Evolutionary conservation across 2,797 vertebrate genomes (phyloP), one percentile per base, ranked within the genome.

Genomic region (Sebastes umbrosus): DNA sequence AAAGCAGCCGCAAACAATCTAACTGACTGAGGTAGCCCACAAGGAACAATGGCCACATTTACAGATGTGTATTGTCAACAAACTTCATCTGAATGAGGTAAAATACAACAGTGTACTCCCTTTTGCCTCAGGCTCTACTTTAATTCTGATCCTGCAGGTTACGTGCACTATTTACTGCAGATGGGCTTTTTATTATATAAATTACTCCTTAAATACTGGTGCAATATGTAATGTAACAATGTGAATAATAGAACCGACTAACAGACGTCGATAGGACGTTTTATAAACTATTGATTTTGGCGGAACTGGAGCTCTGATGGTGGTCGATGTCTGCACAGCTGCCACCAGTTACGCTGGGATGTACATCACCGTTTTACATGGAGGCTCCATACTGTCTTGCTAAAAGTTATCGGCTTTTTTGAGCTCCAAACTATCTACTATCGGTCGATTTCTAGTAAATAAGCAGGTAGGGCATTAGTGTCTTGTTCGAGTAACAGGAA

Each of bases 401-500:
- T 46, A 46, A 46, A 46, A 46, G 3, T 0, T 46, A 46, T 46
- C 0, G 43, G 43, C 43, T 46, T 18, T 46, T 2, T 46, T 1
- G 16, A 3, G 16, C 43, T 3, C 43, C 43, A 46, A 46, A 46
- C 1, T 46, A 46, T 8, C 0, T 46, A 46, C 1, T 46, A 46
- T 8, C 0, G 43, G 43, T 46, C 0, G 43, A 46, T 1, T 1
- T 46, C 0, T 18, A 46, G 16, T 43, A 22, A 50, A 34, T 6
- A 32, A 60, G 65, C 10, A 60, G 20, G 6, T 12, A 36, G 7
- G 22, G 20, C 29, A 24, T 50, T 24, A 2, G n/a, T 6, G 58
- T 63, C 27, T 63, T 34, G 13, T 6, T 36, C 9, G 2, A 27
- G 24, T n/a, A 43, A 67, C 32, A 22, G 12, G 13, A 39, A 11